These are phyloP conservation scores for Eupithecia tripunctaria DNA, from an alignment of 2,888 invertebrate species.

Conservation along the genomic window DNA sequence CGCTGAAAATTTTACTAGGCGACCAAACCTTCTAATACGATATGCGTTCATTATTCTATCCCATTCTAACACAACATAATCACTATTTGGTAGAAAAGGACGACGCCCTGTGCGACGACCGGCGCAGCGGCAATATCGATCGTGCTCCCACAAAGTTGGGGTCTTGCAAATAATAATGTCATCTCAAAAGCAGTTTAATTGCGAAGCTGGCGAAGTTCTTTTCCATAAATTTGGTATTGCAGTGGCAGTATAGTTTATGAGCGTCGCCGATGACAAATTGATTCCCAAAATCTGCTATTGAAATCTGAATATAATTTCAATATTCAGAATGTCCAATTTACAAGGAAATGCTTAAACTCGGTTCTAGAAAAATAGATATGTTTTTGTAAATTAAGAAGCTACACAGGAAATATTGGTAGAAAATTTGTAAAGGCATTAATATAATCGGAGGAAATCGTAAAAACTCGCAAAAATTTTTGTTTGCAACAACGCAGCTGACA, in stretches of 20 bases:
- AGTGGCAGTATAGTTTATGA: too few relatives aligned
- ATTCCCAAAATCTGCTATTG: background rate
- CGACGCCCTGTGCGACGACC: background rate
- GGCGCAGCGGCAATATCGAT: background rate
- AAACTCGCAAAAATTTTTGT: too few relatives aligned
- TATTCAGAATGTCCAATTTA: background rate
- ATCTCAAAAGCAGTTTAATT: background rate
- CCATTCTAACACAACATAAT: background rate
- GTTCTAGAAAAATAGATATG: too few relatives aligned
- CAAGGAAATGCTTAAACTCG: background rate
- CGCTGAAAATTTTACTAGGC: constrained; percentile 20
- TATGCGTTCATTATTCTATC: background rate
- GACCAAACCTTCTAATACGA: background rate
- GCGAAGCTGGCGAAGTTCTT: too few relatives aligned
- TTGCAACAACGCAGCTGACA: too few relatives aligned
- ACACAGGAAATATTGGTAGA: background rate
- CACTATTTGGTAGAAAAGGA: background rate
- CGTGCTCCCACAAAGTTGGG: background rate
- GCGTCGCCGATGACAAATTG: background rate
- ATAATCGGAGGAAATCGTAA: too few relatives aligned
- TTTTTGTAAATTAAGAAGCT: too few relatives aligned
- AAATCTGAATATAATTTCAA: background rate
- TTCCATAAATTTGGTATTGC: too few relatives aligned
- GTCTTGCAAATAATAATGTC: background rate
- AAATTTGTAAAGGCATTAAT: background rate